Percentiles rank a stretch among this genome's conserved stretches.
Conservation (phyloP, 1,140 invertebrate species). For the Dendrolimus kikuchii region DNA sequence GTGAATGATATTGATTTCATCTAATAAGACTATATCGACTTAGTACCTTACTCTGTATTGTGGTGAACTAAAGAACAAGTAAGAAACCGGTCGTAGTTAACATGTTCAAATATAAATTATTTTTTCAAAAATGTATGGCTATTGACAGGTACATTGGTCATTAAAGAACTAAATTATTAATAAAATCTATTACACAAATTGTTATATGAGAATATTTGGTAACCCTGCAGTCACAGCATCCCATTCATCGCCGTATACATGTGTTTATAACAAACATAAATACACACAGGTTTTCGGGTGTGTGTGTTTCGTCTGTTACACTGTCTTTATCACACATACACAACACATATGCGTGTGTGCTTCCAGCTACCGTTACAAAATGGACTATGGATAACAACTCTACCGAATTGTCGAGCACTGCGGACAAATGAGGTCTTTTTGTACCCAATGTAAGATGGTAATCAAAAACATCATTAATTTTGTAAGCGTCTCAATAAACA, state of each 20-base stretch:
- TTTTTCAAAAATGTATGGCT: too few species aligned
- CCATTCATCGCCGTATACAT: constrained; percentile 41
- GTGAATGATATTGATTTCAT: too few species aligned
- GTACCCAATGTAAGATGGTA: constrained; percentile 26
- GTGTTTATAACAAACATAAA: constrained; percentile 11
- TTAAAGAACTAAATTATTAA: too few species aligned
- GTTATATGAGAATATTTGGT: constrained; percentile 14
- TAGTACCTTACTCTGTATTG: too few species aligned
- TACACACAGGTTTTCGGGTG: constrained; percentile 13
- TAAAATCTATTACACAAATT: too few species aligned
- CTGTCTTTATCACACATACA: background rate
- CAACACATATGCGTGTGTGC: constrained; percentile 5
- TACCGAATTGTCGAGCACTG: constrained; percentile 31
- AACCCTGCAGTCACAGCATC: constrained; percentile 51
- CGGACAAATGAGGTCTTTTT: constrained; percentile 45
- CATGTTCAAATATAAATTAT: too few species aligned
- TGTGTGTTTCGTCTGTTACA: constrained; percentile 14
- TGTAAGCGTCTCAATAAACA: constrained; percentile 15
- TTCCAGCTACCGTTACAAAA: constrained; percentile 37
- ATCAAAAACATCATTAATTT: constrained; percentile 32
- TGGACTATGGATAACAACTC: constrained; percentile 27
- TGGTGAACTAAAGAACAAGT: too few species aligned
- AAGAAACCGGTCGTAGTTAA: too few species aligned
- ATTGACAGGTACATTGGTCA: too few species aligned
- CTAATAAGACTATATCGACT: too few species aligned